phyloP scores from a whole-genome alignment of 2,797 vertebrate genomes.

The Pangasius mekongensis region DNA sequence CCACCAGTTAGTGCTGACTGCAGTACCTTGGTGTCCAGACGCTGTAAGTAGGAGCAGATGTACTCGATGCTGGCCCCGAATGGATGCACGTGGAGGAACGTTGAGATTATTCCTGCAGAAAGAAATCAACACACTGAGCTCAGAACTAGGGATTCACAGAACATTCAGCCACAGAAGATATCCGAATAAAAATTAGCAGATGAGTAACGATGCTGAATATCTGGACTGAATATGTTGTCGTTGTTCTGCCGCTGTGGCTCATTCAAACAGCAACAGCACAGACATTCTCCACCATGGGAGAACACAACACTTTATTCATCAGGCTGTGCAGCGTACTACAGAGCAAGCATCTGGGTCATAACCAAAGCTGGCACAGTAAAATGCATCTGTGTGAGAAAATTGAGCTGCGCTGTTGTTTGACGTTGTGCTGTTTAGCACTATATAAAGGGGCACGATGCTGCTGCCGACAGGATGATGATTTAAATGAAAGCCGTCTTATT shows the following conservation, averaged over 20 bases:
- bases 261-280: background rate
- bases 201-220: background rate
- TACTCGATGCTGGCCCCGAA: conserved; percentile 94
- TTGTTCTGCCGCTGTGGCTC: background rate
- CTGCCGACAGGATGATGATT: background rate
- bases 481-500: background rate
- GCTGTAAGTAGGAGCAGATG: conserved; percentile 94
- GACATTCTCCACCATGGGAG: background rate
- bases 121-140: conserved; percentile 34
- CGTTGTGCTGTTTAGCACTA: background rate
- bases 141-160: background rate
- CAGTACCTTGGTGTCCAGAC: conserved; percentile 87
- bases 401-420: conserved; percentile 1
- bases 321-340: background rate
- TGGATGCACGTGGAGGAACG: conserved; percentile 91
- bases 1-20: conserved; percentile 22
- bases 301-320: background rate
- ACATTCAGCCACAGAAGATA: background rate
- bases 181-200: background rate
- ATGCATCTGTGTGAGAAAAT: background rate
- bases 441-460: background rate
- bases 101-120: conserved; percentile 89
- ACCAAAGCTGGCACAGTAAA: background rate
- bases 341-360: background rate
- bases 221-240: background rate